Base-by-base conservation (phyloP, 2,888 invertebrate species). In the Lycia hirtaria region DNA sequence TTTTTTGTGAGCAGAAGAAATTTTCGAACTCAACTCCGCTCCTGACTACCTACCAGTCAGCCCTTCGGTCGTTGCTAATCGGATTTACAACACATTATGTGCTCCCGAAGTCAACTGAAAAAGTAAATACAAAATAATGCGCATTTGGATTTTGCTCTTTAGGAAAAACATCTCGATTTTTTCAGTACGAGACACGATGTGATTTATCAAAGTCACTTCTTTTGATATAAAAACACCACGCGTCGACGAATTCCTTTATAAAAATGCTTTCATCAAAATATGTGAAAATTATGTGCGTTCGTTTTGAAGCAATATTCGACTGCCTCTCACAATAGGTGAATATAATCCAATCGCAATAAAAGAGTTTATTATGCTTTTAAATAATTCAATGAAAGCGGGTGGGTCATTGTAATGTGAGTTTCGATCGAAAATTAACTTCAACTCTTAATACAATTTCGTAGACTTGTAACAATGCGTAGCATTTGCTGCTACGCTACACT, bases 131-230 rank as follows among this genome's bases (percentile, higher is more conserved):
- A 28, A 2, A 28, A n/a, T 9, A 28, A 28, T 9, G 9, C 32
- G 4, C 32, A 32, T 6, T 32, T 32, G 4, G 6, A 3, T 14
- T 32, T 35, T 35, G 3, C 10, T 3, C 12, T 22, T 12, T 7
- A 5, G 15, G 5, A 10, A 10, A 26, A 19, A 26, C 12, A 3
- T 19, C 4, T 7, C 6, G 6, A 4, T 35, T 19, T 35, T 35
- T 19, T 35, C 19, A 9, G 7, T 14, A 40, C 14, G 4, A 12
- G 15, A 26, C 17, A 26, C 41, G 32, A 45, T 30, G 33, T 32
- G 45, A 45, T 45, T 32, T 19, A 33, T 45, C 45, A 45, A 32
- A 20, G 22, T 33, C 33, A 33, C 32, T 19, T 14, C 14, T 45
- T 9, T 32, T 14, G 10, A 44, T 30, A n/a, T n/a, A 3, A 30